Base-by-base conservation (phyloP, 1,140 invertebrate genomes). In the Argopecten irradians region DNA sequence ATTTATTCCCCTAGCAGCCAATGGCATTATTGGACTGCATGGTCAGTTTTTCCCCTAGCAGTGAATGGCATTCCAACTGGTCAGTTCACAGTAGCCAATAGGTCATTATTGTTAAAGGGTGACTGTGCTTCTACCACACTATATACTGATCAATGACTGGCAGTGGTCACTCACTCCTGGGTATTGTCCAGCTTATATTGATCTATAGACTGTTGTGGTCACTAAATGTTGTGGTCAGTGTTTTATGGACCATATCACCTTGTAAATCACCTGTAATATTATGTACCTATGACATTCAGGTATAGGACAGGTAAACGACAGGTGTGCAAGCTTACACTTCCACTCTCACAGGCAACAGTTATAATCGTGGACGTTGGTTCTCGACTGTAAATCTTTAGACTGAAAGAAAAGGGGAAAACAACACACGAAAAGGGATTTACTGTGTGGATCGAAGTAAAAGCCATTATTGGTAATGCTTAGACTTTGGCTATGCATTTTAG, bases 211-310 rank as follows among this genome's bases (percentile, higher is more conserved):
- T 46, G 28, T 71, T 5, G 55, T 28, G 43, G 43, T 46, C 13
- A 19, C 22, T 8, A 19, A 28, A n/a, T 71, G 55, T 71, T 71
- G 55, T 71, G 55, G 55, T 71, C 55, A 71, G 55, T 71, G 55
- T 71, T 71, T 71, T 71, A 71, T 71, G 55, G 55, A 46, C 55
- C n/a, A n/a, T 71, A 71, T 71, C 19, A 46, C 8, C 55, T 28
- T 71, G 55, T 71, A 71, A 71, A 71, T 71, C 55, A 71, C 55
- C 55, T 71, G 55, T 71, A 71, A 71, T 71, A 71, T 71, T 71
- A 71, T 71, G 55, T 71, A 71, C 55, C 55, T 71, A 11, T 71
- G 55, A 71, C 55, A 7, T 39, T 8, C n/a, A 3, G n/a, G 55
- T 71, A 28, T 39, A 8, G 28, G 55, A 71, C 55, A 71, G 55